Evolutionary conservation across 1,140 invertebrate genomes (phyloP).

Genomic region (Chironomus tepperi): DNA sequence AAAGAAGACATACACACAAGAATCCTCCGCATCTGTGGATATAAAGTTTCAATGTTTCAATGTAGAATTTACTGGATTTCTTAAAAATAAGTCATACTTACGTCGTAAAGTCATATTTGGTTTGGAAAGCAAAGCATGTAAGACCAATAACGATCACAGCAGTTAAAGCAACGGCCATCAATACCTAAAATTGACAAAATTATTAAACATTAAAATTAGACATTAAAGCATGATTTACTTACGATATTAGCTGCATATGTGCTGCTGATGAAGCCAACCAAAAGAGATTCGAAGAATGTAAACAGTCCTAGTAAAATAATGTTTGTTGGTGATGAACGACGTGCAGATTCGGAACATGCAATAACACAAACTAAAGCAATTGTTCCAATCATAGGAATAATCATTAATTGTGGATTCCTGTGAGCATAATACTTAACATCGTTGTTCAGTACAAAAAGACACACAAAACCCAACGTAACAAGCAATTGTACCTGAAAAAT

Average conservation of each 20-base stretch:
- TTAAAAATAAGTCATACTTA: neutral
- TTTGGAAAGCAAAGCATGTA: constrained; percentile 85
- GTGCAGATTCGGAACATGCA: neutral
- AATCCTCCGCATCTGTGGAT: constrained; percentile 50
- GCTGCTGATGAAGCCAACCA: neutral
- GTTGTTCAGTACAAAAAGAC: neutral
- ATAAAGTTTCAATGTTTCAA: no score
- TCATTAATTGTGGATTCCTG: neutral
- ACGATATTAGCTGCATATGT: neutral
- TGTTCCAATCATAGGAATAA: neutral
- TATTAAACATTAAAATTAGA: neutral
- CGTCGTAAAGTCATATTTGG: constrained; percentile 80
- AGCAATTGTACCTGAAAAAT: neutral
- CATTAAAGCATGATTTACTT: neutral
- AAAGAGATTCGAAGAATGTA: neutral
- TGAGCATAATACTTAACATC: neutral
- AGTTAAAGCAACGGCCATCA: neutral
- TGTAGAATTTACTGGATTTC: no score
- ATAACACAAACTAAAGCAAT: neutral
- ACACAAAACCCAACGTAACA: neutral
- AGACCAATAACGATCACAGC: constrained; percentile 45
- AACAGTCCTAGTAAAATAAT: neutral
- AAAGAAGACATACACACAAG: constrained; percentile 61
- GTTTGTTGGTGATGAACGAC: neutral
- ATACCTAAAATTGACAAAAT: neutral